Evolutionary conservation across 2,888 invertebrate species (phyloP), one percentile per base, ranked within the genome.

Genomic region (Amblyjoppa proteus): DNA sequence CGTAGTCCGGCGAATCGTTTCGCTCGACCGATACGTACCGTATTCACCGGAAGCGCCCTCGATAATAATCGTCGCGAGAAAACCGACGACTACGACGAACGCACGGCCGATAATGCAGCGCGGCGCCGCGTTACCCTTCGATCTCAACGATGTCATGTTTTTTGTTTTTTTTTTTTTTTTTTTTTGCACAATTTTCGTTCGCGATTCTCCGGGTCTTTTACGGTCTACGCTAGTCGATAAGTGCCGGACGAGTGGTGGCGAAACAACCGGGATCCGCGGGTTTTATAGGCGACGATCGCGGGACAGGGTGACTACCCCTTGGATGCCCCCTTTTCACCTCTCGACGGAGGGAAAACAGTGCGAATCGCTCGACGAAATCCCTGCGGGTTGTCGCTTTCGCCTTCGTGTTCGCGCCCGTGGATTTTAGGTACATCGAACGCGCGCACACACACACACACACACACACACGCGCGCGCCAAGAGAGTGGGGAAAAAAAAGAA

Each of bases 31-130:
- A 85, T 74, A 78, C 89, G 31, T 90, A 93, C 93, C 93, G 87
- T 92, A 93, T 76, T 92, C 90, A 31, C 89, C 91, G 87, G 88
- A 88, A 41, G 85, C 88, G 73, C 75, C 79, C 31, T 82, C 84
- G 68, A 88, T 9, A 28, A 85, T 66, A 20, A 86, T n/a, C 31
- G 87, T 87, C 56, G 90, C 53, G 75, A 88, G 88, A 58, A 89
- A 68, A 51, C 69, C 78, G 61, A 78, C 70, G 64, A 89, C 58
- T 20, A 89, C 68, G 28, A 91, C 61, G n/a, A 91, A 71, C n/a
- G 81, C 85, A 87, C 89, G 75, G 34, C 64, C 51, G 34, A 85
- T 74, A 80, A 34, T 25, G 31, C 34, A 53, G 31, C 64, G 64
- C 11, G 34, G 16, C 61, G 61, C 70, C 5, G 74, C 58, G 16